Conservation (phyloP, 2,797 vertebrate species). For the Bryconaethiops microstoma region DNA sequence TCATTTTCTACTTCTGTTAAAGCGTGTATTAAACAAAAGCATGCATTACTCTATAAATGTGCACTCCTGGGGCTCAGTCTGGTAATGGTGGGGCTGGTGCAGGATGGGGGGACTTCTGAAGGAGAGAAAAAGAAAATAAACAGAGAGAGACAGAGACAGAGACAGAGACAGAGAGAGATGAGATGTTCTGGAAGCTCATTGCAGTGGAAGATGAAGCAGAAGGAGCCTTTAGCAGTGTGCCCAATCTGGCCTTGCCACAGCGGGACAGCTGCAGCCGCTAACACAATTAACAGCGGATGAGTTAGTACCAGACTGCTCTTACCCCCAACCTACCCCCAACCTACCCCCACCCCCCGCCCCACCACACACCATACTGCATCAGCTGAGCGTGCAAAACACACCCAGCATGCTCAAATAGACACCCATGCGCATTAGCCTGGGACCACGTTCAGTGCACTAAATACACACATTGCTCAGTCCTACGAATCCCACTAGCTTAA, state of each 20-base stretch:
- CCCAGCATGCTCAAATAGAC: constrained; percentile 36
- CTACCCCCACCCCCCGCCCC: constrained; percentile 47
- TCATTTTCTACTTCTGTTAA: neutral
- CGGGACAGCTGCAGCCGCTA: constrained; percentile 92
- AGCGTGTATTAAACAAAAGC: neutral
- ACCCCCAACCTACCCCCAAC: too few species aligned
- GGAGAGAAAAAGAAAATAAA: constrained; percentile 1
- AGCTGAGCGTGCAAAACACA: constrained; percentile 11
- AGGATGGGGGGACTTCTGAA: neutral
- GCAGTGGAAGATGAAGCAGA: constrained; percentile 90
- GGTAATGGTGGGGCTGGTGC: neutral
- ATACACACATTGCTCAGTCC: neutral
- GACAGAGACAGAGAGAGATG: too few species aligned
- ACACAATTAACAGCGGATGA: constrained; percentile 97
- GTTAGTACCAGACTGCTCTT: constrained; percentile 86
- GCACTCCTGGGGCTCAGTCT: neutral
- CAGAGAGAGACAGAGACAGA: too few species aligned
- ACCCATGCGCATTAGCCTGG: neutral
- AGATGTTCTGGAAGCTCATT: constrained; percentile 81
- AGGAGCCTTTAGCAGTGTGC: constrained; percentile 90
- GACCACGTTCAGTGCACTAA: neutral
- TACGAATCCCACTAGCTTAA: neutral
- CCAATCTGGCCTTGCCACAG: constrained; percentile 88
- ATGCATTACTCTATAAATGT: neutral
- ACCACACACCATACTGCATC: constrained; percentile 45